Evolutionary conservation across 2,888 invertebrate species (phyloP), one percentile per base, ranked within the genome.

Genomic region (Petrophora chlorosata): DNA sequence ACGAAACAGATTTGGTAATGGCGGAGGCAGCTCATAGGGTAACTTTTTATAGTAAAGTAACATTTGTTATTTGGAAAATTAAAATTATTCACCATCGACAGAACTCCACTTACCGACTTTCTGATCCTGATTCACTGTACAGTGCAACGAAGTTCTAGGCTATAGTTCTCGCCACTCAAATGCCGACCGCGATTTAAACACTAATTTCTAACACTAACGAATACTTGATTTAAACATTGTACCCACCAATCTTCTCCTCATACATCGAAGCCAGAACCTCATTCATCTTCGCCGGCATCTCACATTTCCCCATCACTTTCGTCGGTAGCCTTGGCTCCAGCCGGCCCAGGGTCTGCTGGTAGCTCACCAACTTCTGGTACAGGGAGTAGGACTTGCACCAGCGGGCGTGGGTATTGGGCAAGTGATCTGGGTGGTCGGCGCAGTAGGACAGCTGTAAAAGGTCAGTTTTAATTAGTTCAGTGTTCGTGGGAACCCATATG

Each of bases 371-470:
- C 48, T 91, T 91, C 48, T 92, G 90, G 56, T 93, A 93, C 0
- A 94, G 77, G n/a, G 81, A 82, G 64, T 92, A 93, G 0, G 92
- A 90, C 35, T 85, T 86, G 70, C 95, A 95, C 93, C 94, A 94
- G 8, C 87, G 79, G 4, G 82, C 73, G 65, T 94, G 94, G 0
- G 72, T 61, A 34, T 81, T 79, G 0, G 80, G 79, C 0, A 91
- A 68, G 65, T 94, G 94, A 1, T 85, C 79, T 0, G 86, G 81
- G 19, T 85, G 70, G 2, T 82, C 79, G 4, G 85, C 78, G 65
- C 93, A 93, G 61, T 78, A 92, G 0, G 93, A 92, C 54, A 93
- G 84, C 84, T 90, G 67, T 0, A 63, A 63, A 34, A n/a, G n/a
- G n/a, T n/a, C n/a, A n/a, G n/a, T n/a, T n/a, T n/a, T n/a, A n/a